Percentiles rank a stretch among this genome's conserved stretches.
These are phyloP conservation scores for Sipha flava DNA, from an alignment of 1,140 invertebrate genomes.

Conservation along the genomic window DNA sequence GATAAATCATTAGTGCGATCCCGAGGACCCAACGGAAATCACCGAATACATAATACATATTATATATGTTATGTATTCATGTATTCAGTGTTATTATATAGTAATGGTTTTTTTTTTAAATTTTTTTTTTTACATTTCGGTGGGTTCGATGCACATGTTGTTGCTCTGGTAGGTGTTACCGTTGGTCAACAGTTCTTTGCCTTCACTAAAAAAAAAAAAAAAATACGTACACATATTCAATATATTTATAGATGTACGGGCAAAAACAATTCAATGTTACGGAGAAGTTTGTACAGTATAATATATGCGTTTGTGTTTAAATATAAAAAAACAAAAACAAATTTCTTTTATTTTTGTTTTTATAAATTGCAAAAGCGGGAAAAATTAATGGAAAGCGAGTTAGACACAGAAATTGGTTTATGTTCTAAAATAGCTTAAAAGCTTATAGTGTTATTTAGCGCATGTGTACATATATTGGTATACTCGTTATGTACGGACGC, in stretches of 20 bases:
- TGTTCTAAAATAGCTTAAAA: neutral
- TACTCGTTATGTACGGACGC: neutral
- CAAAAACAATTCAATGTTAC: too few species aligned
- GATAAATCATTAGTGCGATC: too few species aligned
- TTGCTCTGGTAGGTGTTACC: conserved; percentile 35
- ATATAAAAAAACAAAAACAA: neutral
- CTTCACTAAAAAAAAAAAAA: conserved; percentile 54
- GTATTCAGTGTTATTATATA: too few species aligned
- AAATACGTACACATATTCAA: too few species aligned
- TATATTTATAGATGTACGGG: neutral
- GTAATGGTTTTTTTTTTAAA: neutral
- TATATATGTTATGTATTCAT: too few species aligned
- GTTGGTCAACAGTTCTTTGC: conserved; percentile 65
- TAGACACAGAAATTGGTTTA: neutral
- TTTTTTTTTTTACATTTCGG: conserved; percentile 24
- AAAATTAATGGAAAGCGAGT: neutral
- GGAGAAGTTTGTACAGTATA: too few species aligned
- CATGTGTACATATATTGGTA: neutral
- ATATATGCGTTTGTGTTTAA: too few species aligned
- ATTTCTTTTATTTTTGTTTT: too few species aligned
- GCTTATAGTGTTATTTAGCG: neutral
- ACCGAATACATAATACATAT: too few species aligned
- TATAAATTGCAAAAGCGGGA: neutral
- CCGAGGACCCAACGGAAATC: too few species aligned
- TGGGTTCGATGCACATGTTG: conserved; percentile 37